These are phyloP conservation scores for Myrmophylax atrothorax DNA, from an alignment of 2,113 vertebrate species.

Conservation along the genomic window DNA sequence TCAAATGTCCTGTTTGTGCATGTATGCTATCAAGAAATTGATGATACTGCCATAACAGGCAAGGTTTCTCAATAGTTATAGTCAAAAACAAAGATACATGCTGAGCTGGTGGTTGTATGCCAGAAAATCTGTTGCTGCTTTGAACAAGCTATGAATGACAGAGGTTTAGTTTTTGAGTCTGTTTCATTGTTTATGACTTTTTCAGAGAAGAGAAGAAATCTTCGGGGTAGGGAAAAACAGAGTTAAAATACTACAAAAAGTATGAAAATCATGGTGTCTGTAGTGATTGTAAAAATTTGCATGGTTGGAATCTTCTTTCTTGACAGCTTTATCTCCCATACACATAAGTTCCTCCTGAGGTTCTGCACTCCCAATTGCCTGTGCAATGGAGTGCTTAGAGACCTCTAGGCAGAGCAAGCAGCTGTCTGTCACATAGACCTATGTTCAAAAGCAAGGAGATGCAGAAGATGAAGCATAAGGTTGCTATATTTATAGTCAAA, in stretches of 20 bases:
- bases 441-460: not conserved
- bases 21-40: not conserved
- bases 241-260: not conserved
- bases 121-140: not conserved
- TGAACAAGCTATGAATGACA: not conserved
- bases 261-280: not conserved
- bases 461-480: not conserved
- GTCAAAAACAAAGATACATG: not conserved
- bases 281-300: not conserved
- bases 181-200: not conserved
- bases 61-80: not conserved
- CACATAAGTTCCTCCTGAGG: not conserved
- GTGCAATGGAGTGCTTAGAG: not conserved
- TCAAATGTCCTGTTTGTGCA: not conserved
- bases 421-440: not conserved
- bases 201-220: not conserved
- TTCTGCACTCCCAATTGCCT: not conserved
- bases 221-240: not conserved
- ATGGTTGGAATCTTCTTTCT: not conserved
- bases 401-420: not conserved
- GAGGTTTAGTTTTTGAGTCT: not conserved
- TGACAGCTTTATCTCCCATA: not conserved
- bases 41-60: not conserved
- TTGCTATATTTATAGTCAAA: not conserved
- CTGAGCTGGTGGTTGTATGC: not conserved